phyloP scores from a whole-genome alignment of 1,140 invertebrate species.

The Ceratina calcarata region DNA sequence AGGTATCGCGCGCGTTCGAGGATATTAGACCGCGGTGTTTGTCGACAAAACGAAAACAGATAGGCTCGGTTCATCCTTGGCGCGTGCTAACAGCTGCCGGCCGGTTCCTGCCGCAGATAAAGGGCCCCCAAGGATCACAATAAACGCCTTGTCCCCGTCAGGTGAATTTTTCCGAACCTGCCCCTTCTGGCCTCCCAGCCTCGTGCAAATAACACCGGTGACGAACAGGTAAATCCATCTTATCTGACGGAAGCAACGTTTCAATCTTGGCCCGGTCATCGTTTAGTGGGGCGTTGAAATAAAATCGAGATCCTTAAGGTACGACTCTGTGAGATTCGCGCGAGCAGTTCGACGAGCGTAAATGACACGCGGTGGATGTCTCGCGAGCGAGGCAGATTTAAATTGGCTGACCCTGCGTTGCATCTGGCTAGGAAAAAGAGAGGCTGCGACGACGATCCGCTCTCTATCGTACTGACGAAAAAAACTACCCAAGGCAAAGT shows the following conservation, averaged over 20 bases:
- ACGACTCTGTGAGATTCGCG: no score
- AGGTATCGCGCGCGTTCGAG: conserved; percentile 59
- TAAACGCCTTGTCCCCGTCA: conserved; percentile 71
- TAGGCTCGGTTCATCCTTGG: conserved; percentile 70
- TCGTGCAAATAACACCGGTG: conserved; percentile 54
- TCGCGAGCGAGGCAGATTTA: conserved; percentile 30
- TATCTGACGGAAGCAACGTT: conserved; percentile 59
- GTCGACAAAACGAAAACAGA: conserved; percentile 67
- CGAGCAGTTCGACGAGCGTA: conserved; percentile 24
- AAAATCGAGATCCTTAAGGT: no score
- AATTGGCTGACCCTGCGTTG: conserved; percentile 63
- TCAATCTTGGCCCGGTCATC: neutral
- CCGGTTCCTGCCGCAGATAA: conserved; percentile 66
- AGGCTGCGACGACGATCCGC: conserved; percentile 45
- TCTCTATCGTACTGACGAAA: conserved; percentile 59
- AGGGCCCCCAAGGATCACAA: conserved; percentile 65
- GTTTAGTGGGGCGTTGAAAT: no score
- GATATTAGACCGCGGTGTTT: conserved; percentile 64
- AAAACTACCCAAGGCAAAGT: conserved; percentile 63
- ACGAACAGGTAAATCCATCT: conserved; percentile 67
- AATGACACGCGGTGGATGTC: conserved; percentile 38
- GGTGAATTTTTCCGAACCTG: conserved; percentile 73
- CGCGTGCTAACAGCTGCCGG: conserved; percentile 73
- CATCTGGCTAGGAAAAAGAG: conserved; percentile 67
- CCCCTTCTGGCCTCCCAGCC: conserved; percentile 15